Percentiles rank a stretch among this genome's conserved stretches.
Conservation (phyloP, 2,113 vertebrate species). For the Protomyctophum bolini region DNA sequence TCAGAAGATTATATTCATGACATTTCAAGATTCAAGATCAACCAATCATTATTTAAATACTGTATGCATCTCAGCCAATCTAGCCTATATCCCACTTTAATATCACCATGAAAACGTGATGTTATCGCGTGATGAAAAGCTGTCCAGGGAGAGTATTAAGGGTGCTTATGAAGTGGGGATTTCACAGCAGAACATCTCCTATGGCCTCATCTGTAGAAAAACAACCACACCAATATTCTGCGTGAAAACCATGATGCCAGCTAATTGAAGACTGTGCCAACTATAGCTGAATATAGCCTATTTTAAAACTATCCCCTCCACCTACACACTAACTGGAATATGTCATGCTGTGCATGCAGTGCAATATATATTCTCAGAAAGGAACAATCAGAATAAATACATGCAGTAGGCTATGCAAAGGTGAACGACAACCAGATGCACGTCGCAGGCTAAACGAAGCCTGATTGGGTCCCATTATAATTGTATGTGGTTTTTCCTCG, state of each 20-base stretch:
- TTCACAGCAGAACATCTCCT: constrained; percentile 43
- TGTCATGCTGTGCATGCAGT: neutral
- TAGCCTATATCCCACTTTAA: constrained; percentile 24
- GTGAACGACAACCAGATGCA: constrained; percentile 22
- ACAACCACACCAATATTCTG: constrained; percentile 23
- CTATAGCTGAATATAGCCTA: neutral
- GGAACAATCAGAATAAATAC: no score
- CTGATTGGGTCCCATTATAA: neutral
- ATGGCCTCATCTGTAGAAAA: constrained; percentile 28
- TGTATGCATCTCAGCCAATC: constrained; percentile 19
- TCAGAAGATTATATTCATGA: constrained; percentile 25
- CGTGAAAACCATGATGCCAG: constrained; percentile 12
- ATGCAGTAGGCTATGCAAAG: no score
- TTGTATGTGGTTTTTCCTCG: neutral
- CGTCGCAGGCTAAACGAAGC: neutral
- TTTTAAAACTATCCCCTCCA: neutral
- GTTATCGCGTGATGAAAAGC: constrained; percentile 40
- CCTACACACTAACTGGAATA: neutral
- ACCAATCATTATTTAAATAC: constrained; percentile 19
- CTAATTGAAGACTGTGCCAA: constrained; percentile 5
- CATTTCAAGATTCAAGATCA: neutral
- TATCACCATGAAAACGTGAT: constrained; percentile 34
- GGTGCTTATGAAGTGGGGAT: constrained; percentile 54
- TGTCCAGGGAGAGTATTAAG: constrained; percentile 55
- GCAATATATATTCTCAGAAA: neutral